Base-by-base conservation (phyloP, 2,888 invertebrate genomes). In the Rhopalosiphum nymphaeae region DNA sequence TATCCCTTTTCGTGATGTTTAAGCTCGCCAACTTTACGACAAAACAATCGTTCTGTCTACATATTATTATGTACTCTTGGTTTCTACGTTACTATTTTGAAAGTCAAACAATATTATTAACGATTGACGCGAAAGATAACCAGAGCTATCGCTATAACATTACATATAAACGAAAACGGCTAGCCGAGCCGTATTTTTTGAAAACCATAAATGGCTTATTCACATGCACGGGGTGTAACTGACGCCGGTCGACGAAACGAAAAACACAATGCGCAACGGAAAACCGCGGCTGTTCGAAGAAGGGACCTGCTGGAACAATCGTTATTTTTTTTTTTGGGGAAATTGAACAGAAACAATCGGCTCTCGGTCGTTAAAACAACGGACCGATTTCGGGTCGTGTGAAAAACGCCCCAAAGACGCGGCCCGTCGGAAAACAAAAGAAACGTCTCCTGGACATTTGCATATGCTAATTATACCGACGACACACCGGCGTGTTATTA, bases 391-490 rank as follows among this genome's bases (percentile, higher is more conserved):
- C 85, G 57, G 89, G 46, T 29, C 93, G 93, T 94, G 93, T 91
- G 93, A 94, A 94, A 85, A 86, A 92, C 92, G 90, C 86, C 90
- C 93, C 85, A 57, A 86, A 90, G 93, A 90, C 93, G 29, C 56
- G 85, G 93, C 4, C 10, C 91, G 49, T 49, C 56, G 53, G 42
- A 90, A 94, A 94, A 94, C 93, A 94, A 94, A 94, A 94, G 93
- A 90, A 91, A 85, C 93, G 84, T 86, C 93, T 90, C 93, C 61
- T 21, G 93, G 93, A 94, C 93, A 94, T 94, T 94, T 90, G 90
- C 93, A 61, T 90, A 90, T 93, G 89, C 85, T 90, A 93, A 93
- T 93, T 93, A 89, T 46, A 36, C 78, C 1, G 78, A 78, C 21
- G 49, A 78, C 85, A 89, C 92, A 85, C 36, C 29, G 89, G n/a